A percentile compares a stretch with the other conserved stretches of the same genome.
phyloP scores from a whole-genome alignment of 2,888 invertebrate species.

The Heliconius sara region DNA sequence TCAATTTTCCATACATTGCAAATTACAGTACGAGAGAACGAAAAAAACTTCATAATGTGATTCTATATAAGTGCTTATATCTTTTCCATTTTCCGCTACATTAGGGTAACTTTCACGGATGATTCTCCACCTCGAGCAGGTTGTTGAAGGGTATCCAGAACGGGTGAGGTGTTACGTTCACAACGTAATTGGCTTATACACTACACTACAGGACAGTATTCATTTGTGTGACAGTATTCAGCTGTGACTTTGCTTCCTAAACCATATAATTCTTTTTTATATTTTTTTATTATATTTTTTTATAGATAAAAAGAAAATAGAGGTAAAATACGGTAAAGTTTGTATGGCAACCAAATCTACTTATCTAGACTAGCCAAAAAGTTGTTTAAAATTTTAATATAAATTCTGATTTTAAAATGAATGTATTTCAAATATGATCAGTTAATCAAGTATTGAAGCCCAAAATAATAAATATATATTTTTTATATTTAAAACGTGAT shows the following conservation, averaged over 20 bases:
- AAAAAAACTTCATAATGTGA: neutral
- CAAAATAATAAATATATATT: no score
- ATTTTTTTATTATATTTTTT: conserved; percentile 85
- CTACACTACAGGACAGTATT: conserved; percentile 51
- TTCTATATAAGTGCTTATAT: neutral
- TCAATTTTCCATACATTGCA: no score
- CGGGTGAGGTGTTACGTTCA: conserved; percentile 85
- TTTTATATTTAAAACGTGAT: no score
- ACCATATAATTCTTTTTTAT: neutral
- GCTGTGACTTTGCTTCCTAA: conserved; percentile 84
- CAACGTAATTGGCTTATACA: conserved; percentile 83
- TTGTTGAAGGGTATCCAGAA: conserved; percentile 98
- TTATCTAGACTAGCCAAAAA: no score
- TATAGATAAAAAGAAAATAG: no score
- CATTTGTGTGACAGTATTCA: no score
- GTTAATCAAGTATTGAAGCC: neutral
- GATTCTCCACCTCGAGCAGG: conserved; percentile 92
- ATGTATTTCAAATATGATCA: neutral
- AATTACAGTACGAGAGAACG: no score
- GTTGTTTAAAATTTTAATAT: no score
- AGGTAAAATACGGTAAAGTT: no score
- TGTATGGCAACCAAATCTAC: no score
- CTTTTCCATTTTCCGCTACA: neutral
- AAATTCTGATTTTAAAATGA: neutral
- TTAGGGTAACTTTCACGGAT: conserved; percentile 87